These are phyloP conservation scores for Polyommatus icarus DNA, from an alignment of 2,888 invertebrate genomes.

Conservation along the genomic window DNA sequence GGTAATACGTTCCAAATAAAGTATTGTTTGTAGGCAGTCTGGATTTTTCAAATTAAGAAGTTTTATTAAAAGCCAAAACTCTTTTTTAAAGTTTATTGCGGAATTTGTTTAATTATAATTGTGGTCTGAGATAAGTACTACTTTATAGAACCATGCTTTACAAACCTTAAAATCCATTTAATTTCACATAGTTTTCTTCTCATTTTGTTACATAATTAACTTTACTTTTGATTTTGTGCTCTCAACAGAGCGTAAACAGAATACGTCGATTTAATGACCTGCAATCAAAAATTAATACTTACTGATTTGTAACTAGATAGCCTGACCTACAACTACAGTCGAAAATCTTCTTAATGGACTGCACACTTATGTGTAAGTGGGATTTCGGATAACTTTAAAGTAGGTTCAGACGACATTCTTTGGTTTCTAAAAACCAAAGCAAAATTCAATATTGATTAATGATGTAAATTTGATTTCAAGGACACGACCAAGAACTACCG, in stretches of 20 bases:
- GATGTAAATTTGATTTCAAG: too few relatives aligned
- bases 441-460: too few relatives aligned
- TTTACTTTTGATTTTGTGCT: constrained; percentile 18
- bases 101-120: neutral
- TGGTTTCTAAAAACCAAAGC: too few relatives aligned
- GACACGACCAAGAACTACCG: too few relatives aligned
- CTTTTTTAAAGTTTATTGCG: neutral
- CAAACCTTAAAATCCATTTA: neutral
- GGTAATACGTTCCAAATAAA: too few relatives aligned
- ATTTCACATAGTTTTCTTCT: neutral
- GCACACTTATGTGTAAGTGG: too few relatives aligned
- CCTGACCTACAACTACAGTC: too few relatives aligned
- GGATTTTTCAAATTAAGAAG: neutral
- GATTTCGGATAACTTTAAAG: too few relatives aligned
- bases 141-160: neutral
- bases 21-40: neutral
- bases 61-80: neutral
- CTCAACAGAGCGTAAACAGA: constrained; percentile 4
- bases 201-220: neutral
- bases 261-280: constrained; percentile 23
- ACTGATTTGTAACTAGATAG: too few relatives aligned
- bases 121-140: too few relatives aligned
- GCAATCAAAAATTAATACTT: neutral
- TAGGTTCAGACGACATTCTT: too few relatives aligned
- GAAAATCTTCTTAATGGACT: too few relatives aligned